Evolutionary conservation across 2,113 vertebrate species (phyloP), one percentile per base, ranked within the genome.

Genomic region (Zingel zingel): DNA sequence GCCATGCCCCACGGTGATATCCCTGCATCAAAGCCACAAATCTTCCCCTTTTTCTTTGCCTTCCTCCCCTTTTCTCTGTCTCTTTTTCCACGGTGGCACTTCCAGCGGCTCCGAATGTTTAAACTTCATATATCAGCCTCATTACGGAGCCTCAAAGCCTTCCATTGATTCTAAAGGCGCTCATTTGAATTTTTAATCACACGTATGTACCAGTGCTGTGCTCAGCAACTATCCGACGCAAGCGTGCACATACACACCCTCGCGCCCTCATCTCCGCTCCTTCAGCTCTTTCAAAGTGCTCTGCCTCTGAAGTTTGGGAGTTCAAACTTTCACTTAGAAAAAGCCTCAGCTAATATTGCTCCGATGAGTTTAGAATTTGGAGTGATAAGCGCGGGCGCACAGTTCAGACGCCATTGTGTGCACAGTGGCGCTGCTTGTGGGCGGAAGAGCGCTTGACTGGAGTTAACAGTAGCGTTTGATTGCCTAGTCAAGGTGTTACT

Each of bases 141-240:
- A 97, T 98, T 98, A 99, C 95, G 95, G 91, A 93, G 95, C 95
- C 97, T 96, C 96, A 97, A 97, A 96, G 96, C 90, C 93, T 96
- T 90, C 95, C 95, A 96, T 96, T 95, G 96, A 97, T 97, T 98
- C 92, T 96, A 97, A 97, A 97, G 96, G 96, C 96, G 84, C 94
- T 96, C 96, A 95, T 97, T 96, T 97, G 95, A 97, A 98, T 98
- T 97, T 97, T 97, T 98, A 97, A 98, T 98, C 96, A 96, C 96
- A 95, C 95, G 93, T 95, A 92, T 93, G 94, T 95, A 92, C 92
- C 94, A 93, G 95, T 95, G 95, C 96, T 95, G 96, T 86, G 95
- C 96, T 96, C 1, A 84, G 96, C 96, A 96, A 91, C 89, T 91
- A 86, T 87, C 63, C 69, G 8, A 87, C 80, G 23, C 84, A 1